Evolutionary conservation across 2,888 invertebrate species (phyloP).

Genomic region (Drosophila multiciliata): DNA sequence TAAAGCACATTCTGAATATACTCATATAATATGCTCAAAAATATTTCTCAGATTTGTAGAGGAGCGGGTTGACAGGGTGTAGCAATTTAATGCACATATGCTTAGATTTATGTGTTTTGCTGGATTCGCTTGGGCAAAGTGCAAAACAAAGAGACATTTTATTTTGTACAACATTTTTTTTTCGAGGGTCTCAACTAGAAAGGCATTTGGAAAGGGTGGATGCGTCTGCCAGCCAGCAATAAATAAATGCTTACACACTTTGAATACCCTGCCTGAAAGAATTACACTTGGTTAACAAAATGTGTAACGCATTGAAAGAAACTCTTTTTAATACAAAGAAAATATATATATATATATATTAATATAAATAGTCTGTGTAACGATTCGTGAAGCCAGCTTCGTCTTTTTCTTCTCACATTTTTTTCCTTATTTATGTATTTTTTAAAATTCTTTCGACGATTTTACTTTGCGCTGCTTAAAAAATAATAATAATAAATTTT

Average conservation of each 20-base stretch:
- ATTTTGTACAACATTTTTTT: constrained; percentile 67
- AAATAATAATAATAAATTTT: background rate
- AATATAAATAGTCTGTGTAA: background rate
- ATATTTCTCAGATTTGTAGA: constrained; percentile 20
- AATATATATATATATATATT: background rate
- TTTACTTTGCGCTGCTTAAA: background rate
- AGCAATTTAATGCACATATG: constrained; percentile 77
- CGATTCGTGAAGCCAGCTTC: background rate
- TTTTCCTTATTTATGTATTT: background rate
- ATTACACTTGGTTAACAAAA: background rate
- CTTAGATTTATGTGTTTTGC: constrained; percentile 78
- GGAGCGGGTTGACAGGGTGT: constrained; percentile 7
- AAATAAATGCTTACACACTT: constrained; percentile 52
- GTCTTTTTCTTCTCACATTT: no score
- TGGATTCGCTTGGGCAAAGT: constrained; percentile 67
- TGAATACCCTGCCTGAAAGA: constrained; percentile 12
- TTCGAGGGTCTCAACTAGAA: constrained; percentile 17
- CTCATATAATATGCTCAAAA: constrained; percentile 22
- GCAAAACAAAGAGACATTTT: constrained; percentile 78
- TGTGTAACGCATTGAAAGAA: background rate
- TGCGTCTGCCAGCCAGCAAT: constrained; percentile 55
- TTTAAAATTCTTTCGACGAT: accelerated
- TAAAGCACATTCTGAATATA: constrained; percentile 46
- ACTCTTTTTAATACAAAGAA: background rate
- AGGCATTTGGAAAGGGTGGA: constrained; percentile 6